Evolutionary conservation across 35 echinoderm and acorn worm species (phyloP).

Genomic region (Stichopus chloronotus): DNA sequence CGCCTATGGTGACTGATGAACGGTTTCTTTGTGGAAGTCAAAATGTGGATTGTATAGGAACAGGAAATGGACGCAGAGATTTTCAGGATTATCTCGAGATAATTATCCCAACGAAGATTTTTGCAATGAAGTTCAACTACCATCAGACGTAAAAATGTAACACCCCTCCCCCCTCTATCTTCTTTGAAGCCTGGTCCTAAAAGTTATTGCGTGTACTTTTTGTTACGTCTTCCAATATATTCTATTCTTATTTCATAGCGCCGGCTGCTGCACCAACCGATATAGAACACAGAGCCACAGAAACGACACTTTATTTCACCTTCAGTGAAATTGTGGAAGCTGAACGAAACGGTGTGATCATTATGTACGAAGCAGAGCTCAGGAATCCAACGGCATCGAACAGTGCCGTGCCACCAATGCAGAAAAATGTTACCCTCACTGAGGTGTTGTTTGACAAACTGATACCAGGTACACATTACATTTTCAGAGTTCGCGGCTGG

Average conservation of each 20-base stretch:
- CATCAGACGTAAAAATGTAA: too few relatives aligned
- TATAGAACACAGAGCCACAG: background rate
- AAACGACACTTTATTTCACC: slow-evolving; percentile 35
- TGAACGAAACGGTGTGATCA: slow-evolving; percentile 58
- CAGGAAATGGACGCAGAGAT: too few relatives aligned
- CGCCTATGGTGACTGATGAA: too few relatives aligned
- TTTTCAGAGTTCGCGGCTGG: slow-evolving; percentile 66
- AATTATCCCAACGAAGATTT: too few relatives aligned
- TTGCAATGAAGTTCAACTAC: too few relatives aligned
- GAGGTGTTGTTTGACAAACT: slow-evolving; percentile 23
- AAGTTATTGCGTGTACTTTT: too few relatives aligned
- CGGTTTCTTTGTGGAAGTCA: too few relatives aligned
- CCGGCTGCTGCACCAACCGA: slow-evolving; percentile 50
- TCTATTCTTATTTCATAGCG: slow-evolving; percentile 9
- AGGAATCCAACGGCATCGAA: background rate
- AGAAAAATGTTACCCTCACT: slow-evolving; percentile 42
- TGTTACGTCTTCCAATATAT: background rate
- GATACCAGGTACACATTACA: slow-evolving; percentile 31
- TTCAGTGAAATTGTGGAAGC: slow-evolving; percentile 22
- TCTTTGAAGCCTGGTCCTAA: too few relatives aligned
- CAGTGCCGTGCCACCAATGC: background rate
- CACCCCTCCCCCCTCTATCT: too few relatives aligned
- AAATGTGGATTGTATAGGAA: too few relatives aligned
- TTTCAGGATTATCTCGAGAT: too few relatives aligned
- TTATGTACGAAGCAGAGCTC: slow-evolving; percentile 57